Evolutionary conservation across 2,113 vertebrate species (phyloP).

Genomic region (Symphodus melops): DNA sequence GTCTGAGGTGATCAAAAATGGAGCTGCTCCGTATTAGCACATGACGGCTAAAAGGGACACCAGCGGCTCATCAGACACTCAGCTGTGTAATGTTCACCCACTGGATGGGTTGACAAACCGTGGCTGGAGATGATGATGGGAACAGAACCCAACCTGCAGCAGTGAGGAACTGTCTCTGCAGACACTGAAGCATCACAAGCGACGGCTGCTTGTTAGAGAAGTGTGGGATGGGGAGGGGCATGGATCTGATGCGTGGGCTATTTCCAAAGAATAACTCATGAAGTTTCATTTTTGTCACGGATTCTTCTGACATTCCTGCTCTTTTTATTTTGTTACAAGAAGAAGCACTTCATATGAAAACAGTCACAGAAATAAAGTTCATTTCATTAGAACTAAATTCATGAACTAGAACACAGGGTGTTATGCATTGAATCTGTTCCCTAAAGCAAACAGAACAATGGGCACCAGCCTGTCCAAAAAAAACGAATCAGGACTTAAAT

Average conservation of each 20-base stretch:
- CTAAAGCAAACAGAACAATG: background rate
- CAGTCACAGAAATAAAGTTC: background rate
- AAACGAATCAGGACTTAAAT: background rate
- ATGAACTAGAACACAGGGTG: background rate
- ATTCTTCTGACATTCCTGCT: too few relatives aligned
- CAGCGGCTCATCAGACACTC: constrained; percentile 32
- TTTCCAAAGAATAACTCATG: background rate
- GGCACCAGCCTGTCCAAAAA: background rate
- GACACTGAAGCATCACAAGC: constrained; percentile 31
- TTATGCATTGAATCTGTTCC: background rate
- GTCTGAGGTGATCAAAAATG: constrained; percentile 54
- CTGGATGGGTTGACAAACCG: constrained; percentile 29
- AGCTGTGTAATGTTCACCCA: constrained; percentile 38
- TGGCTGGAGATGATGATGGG: constrained; percentile 26
- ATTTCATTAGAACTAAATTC: background rate
- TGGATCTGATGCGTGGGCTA: constrained; percentile 15
- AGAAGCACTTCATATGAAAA: background rate
- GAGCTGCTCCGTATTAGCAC: constrained; percentile 31
- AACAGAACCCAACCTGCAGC: constrained; percentile 25
- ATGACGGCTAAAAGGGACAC: constrained; percentile 42
- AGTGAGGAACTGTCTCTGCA: constrained; percentile 13
- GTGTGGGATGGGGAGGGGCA: constrained; percentile 15
- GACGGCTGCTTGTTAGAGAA: constrained; percentile 41
- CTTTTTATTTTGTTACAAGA: too few relatives aligned
- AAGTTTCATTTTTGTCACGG: too few relatives aligned